phyloP scores from a whole-genome alignment of 2,113 vertebrate genomes.

The Lepisosteus osseus region DNA sequence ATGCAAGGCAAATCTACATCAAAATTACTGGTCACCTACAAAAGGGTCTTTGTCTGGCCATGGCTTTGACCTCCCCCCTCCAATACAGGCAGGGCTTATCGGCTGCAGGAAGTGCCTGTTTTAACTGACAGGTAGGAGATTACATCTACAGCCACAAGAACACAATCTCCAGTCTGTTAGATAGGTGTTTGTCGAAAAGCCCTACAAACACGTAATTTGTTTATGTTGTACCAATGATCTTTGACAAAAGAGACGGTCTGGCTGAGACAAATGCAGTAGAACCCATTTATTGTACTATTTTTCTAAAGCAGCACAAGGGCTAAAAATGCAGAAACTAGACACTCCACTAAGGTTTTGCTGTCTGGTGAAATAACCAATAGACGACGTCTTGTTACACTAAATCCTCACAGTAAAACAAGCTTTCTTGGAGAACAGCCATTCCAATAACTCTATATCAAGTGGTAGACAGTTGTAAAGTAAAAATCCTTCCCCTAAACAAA shows the following conservation, averaged over 20 bases:
- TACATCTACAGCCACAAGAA: constrained; percentile 79
- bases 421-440: constrained; percentile 82
- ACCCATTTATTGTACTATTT: constrained; percentile 80
- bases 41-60: constrained; percentile 81
- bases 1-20: constrained; percentile 40
- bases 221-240: constrained; percentile 70
- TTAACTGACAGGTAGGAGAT: constrained; percentile 83
- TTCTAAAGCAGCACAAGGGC: constrained; percentile 77
- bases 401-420: constrained; percentile 79
- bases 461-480: constrained; percentile 50
- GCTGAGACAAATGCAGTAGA: constrained; percentile 78
- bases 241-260: constrained; percentile 77
- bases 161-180: constrained; percentile 73
- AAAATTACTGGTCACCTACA: constrained; percentile 70
- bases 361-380: constrained; percentile 86
- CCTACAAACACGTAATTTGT: constrained; percentile 77
- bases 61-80: constrained; percentile 49
- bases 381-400: constrained; percentile 88
- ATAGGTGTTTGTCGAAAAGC: constrained; percentile 68
- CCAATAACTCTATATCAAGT: constrained; percentile 74
- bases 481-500: constrained; percentile 35
- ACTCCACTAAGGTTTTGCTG: constrained; percentile 74
- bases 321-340: constrained; percentile 81
- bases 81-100: constrained; percentile 72
- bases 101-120: constrained; percentile 78